These are phyloP conservation scores for Hydroisotoma schaefferi DNA, from an alignment of 2,888 invertebrate genomes.

Conservation along the genomic window DNA sequence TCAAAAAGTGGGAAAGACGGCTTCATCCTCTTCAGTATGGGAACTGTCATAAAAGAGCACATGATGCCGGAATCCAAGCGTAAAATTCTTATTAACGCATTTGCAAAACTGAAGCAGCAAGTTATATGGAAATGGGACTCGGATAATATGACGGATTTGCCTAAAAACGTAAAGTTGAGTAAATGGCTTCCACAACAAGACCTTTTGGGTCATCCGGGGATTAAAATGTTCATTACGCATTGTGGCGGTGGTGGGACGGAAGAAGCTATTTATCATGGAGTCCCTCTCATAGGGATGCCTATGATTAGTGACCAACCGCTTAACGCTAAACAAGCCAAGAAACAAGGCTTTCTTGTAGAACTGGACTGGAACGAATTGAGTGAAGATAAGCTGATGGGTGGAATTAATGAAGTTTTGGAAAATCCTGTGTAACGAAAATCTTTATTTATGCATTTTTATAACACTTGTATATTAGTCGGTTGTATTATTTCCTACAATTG, in stretches of 20 bases:
- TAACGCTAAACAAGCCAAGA: conserved; percentile 59
- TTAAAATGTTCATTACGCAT: conserved; percentile 67
- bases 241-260: conserved; percentile 68
- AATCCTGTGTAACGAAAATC: not conserved
- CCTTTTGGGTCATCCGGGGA: conserved; percentile 58
- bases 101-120: conserved; percentile 60
- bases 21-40: conserved; percentile 38
- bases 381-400: conserved; percentile 53
- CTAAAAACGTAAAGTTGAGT: conserved; percentile 49
- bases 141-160: conserved; percentile 53
- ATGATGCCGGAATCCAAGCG: conserved; percentile 55
- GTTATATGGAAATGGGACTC: conserved; percentile 70
- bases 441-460: not conserved
- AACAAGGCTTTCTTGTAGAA: conserved; percentile 58
- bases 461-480: not conserved
- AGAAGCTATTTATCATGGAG: conserved; percentile 65
- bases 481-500: too few species aligned
- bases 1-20: conserved; percentile 44
- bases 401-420: too few species aligned
- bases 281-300: conserved; percentile 64
- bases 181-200: conserved; percentile 52
- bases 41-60: conserved; percentile 23
- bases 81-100: conserved; percentile 58
- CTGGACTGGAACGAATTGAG: conserved; percentile 57
- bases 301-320: conserved; percentile 66